Conservation (phyloP, 2,888 invertebrate species). For the Blera fallax region DNA sequence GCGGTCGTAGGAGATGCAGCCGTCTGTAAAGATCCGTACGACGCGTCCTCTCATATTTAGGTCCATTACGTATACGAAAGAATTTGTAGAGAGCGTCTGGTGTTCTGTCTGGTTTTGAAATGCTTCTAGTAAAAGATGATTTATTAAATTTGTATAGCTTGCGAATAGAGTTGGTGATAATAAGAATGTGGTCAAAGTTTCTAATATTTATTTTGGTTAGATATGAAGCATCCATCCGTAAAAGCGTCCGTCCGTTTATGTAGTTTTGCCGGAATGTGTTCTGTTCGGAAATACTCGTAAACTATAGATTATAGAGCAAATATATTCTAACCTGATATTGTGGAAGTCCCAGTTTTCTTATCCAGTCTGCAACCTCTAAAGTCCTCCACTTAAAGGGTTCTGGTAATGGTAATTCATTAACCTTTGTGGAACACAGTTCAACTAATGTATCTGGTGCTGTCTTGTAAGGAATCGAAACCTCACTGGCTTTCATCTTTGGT, state of each 20-base stretch:
- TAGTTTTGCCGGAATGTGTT: slow-evolving; percentile 82
- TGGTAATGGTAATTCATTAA: slow-evolving; percentile 81
- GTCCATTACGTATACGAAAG: slow-evolving; percentile 83
- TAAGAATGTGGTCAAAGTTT: slow-evolving; percentile 82
- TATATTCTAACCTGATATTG: slow-evolving; percentile 82
- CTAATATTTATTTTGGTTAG: slow-evolving; percentile 82
- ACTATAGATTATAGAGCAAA: not conserved
- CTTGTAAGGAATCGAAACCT: slow-evolving; percentile 75
- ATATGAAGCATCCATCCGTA: slow-evolving; percentile 82
- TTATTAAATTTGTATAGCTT: slow-evolving; percentile 82
- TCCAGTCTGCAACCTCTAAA: slow-evolving; percentile 83
- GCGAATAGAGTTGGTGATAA: slow-evolving; percentile 79
- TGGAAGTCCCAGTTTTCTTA: slow-evolving; percentile 82
- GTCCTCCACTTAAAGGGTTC: slow-evolving; percentile 82
- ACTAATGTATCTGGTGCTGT: slow-evolving; percentile 82
- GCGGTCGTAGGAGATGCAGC: slow-evolving; percentile 83
- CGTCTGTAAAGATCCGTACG: slow-evolving; percentile 83
- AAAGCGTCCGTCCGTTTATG: slow-evolving; percentile 82
- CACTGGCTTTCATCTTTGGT: slow-evolving; percentile 47
- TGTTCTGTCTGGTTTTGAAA: slow-evolving; percentile 82
- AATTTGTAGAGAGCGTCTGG: slow-evolving; percentile 83
- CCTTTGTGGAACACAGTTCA: slow-evolving; percentile 77
- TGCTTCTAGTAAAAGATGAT: slow-evolving; percentile 80
- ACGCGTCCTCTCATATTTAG: slow-evolving; percentile 82
- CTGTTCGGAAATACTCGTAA: slow-evolving; percentile 73